A percentile compares a stretch with the other conserved stretches of the same genome.
Evolutionary conservation across 2,888 invertebrate species (phyloP).

Genomic region (Papilio demoleus): DNA sequence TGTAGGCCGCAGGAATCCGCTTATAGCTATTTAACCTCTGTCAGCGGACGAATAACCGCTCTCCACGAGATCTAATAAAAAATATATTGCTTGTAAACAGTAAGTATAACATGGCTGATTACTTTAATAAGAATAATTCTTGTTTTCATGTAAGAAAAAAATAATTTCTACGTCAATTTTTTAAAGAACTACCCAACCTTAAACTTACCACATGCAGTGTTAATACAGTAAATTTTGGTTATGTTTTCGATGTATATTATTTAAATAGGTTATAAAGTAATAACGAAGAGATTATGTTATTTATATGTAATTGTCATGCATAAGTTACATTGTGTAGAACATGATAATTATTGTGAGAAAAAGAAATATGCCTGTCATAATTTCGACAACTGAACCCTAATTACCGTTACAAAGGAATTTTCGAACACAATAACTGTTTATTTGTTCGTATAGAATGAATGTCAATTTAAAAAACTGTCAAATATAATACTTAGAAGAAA

Average conservation of each 20-base stretch:
- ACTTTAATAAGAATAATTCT: neutral
- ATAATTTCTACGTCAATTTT: neutral
- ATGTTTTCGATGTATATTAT: neutral
- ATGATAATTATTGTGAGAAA: neutral
- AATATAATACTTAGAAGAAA: constrained; percentile 8
- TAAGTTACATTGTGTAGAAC: neutral
- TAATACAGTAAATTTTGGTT: neutral
- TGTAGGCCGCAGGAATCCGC: constrained; percentile 36
- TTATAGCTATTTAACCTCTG: constrained; percentile 35
- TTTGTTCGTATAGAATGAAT: constrained; percentile 7
- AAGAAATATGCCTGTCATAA: neutral
- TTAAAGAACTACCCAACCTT: neutral
- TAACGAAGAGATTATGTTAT: neutral
- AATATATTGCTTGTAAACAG: neutral
- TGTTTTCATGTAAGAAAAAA: too few relatives aligned
- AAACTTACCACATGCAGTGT: neutral
- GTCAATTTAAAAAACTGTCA: constrained; percentile 16
- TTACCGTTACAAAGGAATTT: constrained; percentile 4
- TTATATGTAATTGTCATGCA: neutral
- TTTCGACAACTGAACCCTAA: neutral
- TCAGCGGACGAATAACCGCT: constrained; percentile 19
- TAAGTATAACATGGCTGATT: neutral
- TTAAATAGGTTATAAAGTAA: neutral
- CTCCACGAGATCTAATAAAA: constrained; percentile 6
- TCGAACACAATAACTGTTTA: constrained; percentile 13